These are phyloP conservation scores for Parauchenoglanis punctatus DNA, from an alignment of 2,797 vertebrate species.

Conservation along the genomic window DNA sequence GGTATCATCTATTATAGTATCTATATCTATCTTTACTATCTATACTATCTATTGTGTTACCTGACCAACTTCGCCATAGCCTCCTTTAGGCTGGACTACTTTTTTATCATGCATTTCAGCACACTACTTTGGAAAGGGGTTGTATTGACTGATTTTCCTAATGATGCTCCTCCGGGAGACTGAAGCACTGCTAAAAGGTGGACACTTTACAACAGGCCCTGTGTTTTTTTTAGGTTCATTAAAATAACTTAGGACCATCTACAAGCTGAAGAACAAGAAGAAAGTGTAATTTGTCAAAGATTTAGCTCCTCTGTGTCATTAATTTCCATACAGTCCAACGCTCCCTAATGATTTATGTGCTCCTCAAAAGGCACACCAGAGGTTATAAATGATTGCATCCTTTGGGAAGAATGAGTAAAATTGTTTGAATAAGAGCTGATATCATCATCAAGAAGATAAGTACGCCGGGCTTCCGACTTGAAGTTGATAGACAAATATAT, in stretches of 20 bases:
- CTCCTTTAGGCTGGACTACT: conserved; percentile 60
- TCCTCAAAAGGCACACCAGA: conserved; percentile 70
- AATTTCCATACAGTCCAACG: conserved; percentile 75
- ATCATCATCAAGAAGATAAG: conserved; percentile 52
- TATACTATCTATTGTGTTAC: conserved; percentile 30
- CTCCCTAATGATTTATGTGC: conserved; percentile 74
- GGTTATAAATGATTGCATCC: conserved; percentile 71
- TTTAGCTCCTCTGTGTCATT: conserved; percentile 75
- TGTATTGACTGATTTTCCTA: conserved; percentile 76
- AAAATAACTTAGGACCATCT: conserved; percentile 73
- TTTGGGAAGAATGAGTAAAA: conserved; percentile 58
- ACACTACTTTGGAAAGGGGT: conserved; percentile 69
- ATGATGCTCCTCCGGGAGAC: conserved; percentile 73
- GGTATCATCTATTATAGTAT: not conserved
- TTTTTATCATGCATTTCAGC: conserved; percentile 56
- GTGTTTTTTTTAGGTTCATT: conserved; percentile 70
- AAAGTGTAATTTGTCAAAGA: conserved; percentile 80
- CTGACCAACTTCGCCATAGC: conserved; percentile 58
- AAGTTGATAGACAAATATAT: conserved; percentile 34
- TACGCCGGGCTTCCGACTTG: conserved; percentile 40
- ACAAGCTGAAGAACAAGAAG: conserved; percentile 67
- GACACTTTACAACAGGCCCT: conserved; percentile 65
- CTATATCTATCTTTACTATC: too few species aligned
- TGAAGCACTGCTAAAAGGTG: conserved; percentile 69
- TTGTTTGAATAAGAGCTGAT: conserved; percentile 53